Base-by-base conservation (phyloP, 2,888 invertebrate genomes). In the Harpalus rufipes region DNA sequence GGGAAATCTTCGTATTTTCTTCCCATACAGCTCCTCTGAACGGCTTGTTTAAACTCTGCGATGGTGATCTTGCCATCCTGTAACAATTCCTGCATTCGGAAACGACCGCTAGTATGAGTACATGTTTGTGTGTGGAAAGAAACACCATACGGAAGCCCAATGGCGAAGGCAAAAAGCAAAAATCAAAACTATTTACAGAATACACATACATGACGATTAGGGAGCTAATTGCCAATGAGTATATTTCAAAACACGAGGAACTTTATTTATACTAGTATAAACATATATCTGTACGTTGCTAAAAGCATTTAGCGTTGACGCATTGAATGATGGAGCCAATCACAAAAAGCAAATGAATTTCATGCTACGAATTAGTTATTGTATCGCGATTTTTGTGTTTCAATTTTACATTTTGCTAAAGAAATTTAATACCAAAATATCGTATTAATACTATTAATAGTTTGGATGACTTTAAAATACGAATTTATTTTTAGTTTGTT, bases 1-100 rank as follows among this genome's bases (percentile, higher is more conserved):
- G 96, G 96, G 89, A 97, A 96, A 86, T 96, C 95, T 10, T 94
- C 94, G 89, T 96, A 96, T 86, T 93, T 92, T 88, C 95, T 93
- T 4, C 96, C 96, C 21, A 96, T 93, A 89, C 96, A 96, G 87
- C 95, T 95, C 89, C 94, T 95, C 90, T 96, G 94, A 0, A 97
- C 96, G 0, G 96, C 96, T 88, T 93, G 92, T 90, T 96, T 96
- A 91, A 96, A 96, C 89, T 97, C 96, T 0, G 95, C 95, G 84
- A 94, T 94, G 3, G 96, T 94, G 87, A 97, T 96, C 89, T 94
- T 94, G 68, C 96, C 96, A 89, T 96, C 96, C 96, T 96, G 92
- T 85, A 84, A 84, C 84, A 84, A 78, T 78, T 84, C 63, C 84
- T 84, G 61, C 51, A 84, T 84, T 61, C 84, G 76, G 84, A 76